Base-by-base conservation (phyloP, 2,888 invertebrate genomes). In the Epirrhoe alternata region DNA sequence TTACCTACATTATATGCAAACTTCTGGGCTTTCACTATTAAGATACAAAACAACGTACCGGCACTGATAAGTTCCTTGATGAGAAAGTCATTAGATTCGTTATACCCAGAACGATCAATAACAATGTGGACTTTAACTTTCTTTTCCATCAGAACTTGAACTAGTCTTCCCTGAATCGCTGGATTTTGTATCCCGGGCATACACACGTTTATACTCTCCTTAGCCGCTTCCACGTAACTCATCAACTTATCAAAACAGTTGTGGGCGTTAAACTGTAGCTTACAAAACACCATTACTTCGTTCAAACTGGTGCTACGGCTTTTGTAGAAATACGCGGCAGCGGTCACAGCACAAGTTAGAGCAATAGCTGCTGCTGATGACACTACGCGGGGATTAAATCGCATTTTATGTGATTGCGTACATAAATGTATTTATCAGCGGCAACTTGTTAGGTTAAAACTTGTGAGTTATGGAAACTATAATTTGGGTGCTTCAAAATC, bases 211-310 rank as follows among this genome's bases (percentile, higher is more conserved):
- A 93, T 83, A 71, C 81, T 86, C 66, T 80, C 73, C 66, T 85
- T 88, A 8, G 92, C 92, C 45, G 85, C 80, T 77, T 93, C 91
- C 65, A 93, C 82, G 72, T 86, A 90, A 74, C 91, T 89, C 58
- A 92, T 83, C 61, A 93, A 74, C 72, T 90, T 91, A 74, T 93
- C 92, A 77, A 93, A 93, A 79, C 87, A 92, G 76, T 90, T 88
- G 71, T 84, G 86, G 14, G 88, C 89, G 77, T 93, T 93, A 67
- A 83, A 89, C 70, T 93, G 92, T 57, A 93, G 79, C 80, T 93
- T 92, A 77, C 92, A 92, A 79, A 93, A 93, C 70, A 92, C 89
- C 92, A 93, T 92, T 64, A 93, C 92, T 84, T 93, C 92, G 75
- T 93, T 92, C 66, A 91, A 76, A 70, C 88, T 88, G 31, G 80